phyloP scores from a whole-genome alignment of 1,140 invertebrate species.

The Daktulosphaira vitifoliae region DNA sequence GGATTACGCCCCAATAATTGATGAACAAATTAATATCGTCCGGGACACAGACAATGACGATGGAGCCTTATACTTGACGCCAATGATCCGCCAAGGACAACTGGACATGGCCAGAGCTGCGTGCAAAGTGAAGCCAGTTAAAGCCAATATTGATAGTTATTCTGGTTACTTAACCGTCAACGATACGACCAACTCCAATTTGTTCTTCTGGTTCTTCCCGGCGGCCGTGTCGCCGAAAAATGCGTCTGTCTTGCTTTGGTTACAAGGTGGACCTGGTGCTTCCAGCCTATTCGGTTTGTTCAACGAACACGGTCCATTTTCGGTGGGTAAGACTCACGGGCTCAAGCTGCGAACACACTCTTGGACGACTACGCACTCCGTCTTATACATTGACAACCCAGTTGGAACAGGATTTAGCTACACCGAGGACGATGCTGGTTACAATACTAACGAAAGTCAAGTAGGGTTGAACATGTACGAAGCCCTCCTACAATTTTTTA shows the following conservation, averaged over 20 bases:
- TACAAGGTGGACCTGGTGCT: slow-evolving; percentile 67
- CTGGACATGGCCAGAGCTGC: slow-evolving; percentile 24
- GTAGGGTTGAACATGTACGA: slow-evolving; percentile 59
- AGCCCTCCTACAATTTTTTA: slow-evolving; percentile 61
- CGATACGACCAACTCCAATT: slow-evolving; percentile 46
- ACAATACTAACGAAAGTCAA: slow-evolving; percentile 56
- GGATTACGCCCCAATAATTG: too few relatives aligned
- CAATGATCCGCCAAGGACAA: slow-evolving; percentile 33
- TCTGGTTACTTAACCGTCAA: slow-evolving; percentile 67
- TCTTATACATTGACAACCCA: slow-evolving; percentile 82
- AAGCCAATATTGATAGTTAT: slow-evolving; percentile 41
- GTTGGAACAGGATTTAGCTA: slow-evolving; percentile 66
- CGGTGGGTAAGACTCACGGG: slow-evolving; percentile 47
- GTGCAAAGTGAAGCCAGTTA: slow-evolving; percentile 32
- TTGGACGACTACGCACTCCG: slow-evolving; percentile 65
- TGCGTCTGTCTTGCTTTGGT: slow-evolving; percentile 62
- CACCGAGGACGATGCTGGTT: slow-evolving; percentile 48
- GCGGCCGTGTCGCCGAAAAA: slow-evolving; percentile 43
- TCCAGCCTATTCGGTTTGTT: slow-evolving; percentile 65
- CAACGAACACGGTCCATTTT: slow-evolving; percentile 50
- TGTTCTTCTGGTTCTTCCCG: slow-evolving; percentile 74
- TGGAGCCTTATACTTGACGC: slow-evolving; percentile 34
- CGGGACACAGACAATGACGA: neutral
- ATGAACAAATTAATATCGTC: too few relatives aligned
- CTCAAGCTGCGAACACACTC: slow-evolving; percentile 45